Evolutionary conservation across 2,113 vertebrate genomes (phyloP).

Genomic region (Ceyx cyanopectus): DNA sequence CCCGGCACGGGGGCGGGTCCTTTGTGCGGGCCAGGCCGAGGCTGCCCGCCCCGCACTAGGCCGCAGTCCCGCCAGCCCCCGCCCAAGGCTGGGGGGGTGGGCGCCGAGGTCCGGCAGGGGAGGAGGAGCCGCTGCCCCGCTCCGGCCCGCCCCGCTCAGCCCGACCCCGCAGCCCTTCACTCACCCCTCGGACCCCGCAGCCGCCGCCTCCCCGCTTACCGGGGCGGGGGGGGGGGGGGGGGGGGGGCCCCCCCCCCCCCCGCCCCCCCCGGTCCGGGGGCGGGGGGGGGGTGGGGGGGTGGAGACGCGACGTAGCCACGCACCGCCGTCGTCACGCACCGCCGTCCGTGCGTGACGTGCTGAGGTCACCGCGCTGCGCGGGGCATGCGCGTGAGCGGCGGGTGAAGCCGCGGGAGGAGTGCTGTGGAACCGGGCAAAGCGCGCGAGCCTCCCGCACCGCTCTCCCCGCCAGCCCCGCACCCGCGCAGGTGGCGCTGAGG

Average conservation of each 20-base stretch:
- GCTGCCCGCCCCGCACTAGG: background rate
- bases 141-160: background rate
- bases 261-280: too few species aligned
- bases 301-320: background rate
- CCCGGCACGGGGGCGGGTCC: background rate
- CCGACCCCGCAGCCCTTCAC: background rate
- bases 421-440: background rate
- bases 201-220: conserved; percentile 68
- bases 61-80: background rate
- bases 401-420: background rate
- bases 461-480: accelerated
- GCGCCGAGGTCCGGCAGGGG: background rate
- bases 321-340: background rate
- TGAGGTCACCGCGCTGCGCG: background rate
- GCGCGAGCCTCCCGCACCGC: too few species aligned
- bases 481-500: background rate
- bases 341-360: background rate
- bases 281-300: background rate
- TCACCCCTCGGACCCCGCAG: background rate
- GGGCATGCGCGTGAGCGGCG: background rate
- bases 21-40: conserved; percentile 23
- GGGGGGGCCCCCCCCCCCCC: too few species aligned
- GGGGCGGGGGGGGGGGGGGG: conserved; percentile 4
- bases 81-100: background rate
- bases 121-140: background rate